Conservation (phyloP, 2,113 vertebrate genomes). For the Leucosticte australis region DNA sequence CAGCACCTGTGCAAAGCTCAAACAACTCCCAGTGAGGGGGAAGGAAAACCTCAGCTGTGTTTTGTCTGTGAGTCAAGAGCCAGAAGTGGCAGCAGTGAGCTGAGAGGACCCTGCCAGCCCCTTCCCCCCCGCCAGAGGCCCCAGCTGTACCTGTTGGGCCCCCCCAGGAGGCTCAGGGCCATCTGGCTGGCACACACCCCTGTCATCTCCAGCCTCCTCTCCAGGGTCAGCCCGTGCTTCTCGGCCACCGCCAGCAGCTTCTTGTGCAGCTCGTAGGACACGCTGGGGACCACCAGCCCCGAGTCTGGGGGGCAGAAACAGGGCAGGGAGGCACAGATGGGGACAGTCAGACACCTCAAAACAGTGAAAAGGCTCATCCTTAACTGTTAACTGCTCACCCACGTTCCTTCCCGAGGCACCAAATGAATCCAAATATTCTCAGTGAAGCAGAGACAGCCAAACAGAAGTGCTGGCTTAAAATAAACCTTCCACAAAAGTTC, state of each 20-base stretch:
- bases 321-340: neutral
- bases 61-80: neutral
- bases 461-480: neutral
- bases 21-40: rapidly evolving
- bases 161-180: constrained; percentile 93
- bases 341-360: neutral
- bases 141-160: constrained; percentile 90
- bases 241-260: constrained; percentile 88
- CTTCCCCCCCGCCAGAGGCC: too few relatives aligned
- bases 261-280: constrained; percentile 93
- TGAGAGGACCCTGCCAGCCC: neutral
- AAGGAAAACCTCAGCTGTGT: neutral
- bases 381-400: neutral
- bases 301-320: constrained; percentile 78
- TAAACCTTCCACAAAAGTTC: neutral
- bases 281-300: constrained; percentile 91
- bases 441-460: neutral
- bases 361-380: rapidly evolving
- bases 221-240: constrained; percentile 89
- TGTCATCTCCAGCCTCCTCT: constrained; percentile 93
- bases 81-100: neutral
- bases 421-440: neutral
- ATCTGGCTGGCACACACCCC: constrained; percentile 98
- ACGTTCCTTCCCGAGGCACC: neutral
- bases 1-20: neutral